Conservation (phyloP, 2,797 vertebrate genomes). For the Gymnoscopelus microlampas region DNA sequence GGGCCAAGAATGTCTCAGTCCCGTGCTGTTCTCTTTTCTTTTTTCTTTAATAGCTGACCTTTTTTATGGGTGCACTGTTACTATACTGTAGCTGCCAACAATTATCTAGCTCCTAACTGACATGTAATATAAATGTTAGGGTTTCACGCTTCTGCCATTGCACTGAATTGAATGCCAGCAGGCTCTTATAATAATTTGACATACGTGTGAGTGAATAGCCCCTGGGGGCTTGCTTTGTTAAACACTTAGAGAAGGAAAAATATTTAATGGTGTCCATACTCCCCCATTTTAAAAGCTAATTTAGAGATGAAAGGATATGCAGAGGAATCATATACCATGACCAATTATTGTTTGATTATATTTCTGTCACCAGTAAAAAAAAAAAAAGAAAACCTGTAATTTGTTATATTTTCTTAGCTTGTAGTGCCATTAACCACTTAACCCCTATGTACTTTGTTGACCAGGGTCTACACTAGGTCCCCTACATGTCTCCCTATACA, state of each 20-base stretch:
- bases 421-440: too few species aligned
- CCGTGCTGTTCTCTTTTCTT: too few species aligned
- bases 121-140: slow-evolving; percentile 10
- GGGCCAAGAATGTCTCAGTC: too few species aligned
- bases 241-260: slow-evolving; percentile 6
- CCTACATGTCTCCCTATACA: too few species aligned
- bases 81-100: slow-evolving; percentile 3
- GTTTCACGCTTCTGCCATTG: background rate
- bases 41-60: too few species aligned
- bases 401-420: too few species aligned
- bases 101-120: background rate
- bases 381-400: too few species aligned
- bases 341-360: slow-evolving; percentile 3
- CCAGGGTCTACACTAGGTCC: too few species aligned
- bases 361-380: background rate
- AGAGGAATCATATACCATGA: background rate
- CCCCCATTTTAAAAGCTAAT: background rate
- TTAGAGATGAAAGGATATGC: background rate
- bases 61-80: too few species aligned
- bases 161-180: slow-evolving; percentile 3
- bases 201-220: slow-evolving; percentile 3
- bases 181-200: background rate
- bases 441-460: too few species aligned
- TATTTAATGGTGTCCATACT: slow-evolving; percentile 3
- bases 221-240: slow-evolving; percentile 1